Conservation (phyloP, 2,888 invertebrate genomes). For the Hesperia comma region DNA sequence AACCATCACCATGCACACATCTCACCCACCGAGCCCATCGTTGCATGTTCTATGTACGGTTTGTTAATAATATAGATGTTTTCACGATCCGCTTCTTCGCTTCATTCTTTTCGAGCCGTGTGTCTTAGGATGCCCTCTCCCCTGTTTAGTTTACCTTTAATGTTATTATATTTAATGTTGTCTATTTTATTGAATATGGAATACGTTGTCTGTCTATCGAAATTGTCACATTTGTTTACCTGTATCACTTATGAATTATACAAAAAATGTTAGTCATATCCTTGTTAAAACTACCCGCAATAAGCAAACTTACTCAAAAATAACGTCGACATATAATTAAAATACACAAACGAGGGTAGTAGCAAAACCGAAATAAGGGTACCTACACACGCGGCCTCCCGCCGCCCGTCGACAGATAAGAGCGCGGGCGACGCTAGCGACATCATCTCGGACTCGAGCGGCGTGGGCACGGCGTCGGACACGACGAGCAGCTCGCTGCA, state of each 20-base stretch:
- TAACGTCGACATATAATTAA: too few species aligned
- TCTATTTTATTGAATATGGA: constrained; percentile 3
- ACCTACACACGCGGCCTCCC: neutral
- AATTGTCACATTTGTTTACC: neutral
- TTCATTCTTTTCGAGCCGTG: constrained; percentile 58
- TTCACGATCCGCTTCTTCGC: constrained; percentile 72
- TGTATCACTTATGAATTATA: neutral
- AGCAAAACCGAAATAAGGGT: too few species aligned
- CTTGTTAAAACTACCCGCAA: neutral
- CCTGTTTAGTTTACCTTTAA: constrained; percentile 19
- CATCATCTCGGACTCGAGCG: constrained; percentile 96
- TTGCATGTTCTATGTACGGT: constrained; percentile 72
- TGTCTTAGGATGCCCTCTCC: constrained; percentile 41
- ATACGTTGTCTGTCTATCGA: constrained; percentile 4
- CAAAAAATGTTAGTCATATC: too few species aligned
- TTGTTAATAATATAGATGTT: constrained; percentile 63
- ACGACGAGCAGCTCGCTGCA: constrained; percentile 90
- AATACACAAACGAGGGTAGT: too few species aligned
- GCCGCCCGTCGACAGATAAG: constrained; percentile 88
- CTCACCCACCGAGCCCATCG: constrained; percentile 54
- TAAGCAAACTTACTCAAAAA: neutral
- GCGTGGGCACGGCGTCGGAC: constrained; percentile 95
- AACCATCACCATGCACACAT: constrained; percentile 79
- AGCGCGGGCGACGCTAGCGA: constrained; percentile 95
- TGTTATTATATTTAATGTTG: constrained; percentile 23